Evolutionary conservation across 2,888 invertebrate species (phyloP).

Genomic region (Apodemia duryi): DNA sequence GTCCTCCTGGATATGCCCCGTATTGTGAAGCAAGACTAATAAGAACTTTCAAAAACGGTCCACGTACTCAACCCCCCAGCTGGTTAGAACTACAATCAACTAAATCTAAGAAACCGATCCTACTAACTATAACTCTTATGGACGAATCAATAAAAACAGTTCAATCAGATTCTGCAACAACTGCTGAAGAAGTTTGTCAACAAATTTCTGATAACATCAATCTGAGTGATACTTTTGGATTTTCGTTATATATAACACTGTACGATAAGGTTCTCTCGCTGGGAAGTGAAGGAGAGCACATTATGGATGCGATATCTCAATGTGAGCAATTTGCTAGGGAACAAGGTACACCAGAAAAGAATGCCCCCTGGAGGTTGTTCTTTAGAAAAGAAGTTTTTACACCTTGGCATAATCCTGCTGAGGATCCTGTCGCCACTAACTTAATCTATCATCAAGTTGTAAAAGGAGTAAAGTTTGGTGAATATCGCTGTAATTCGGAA

Average conservation of each 20-base stretch:
- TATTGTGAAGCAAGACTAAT: slow-evolving; percentile 92
- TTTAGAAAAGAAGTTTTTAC: slow-evolving; percentile 94
- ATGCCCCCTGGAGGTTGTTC: slow-evolving; percentile 93
- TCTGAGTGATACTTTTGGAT: slow-evolving; percentile 91
- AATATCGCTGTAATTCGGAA: slow-evolving; percentile 91
- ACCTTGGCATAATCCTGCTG: slow-evolving; percentile 93
- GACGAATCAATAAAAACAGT: slow-evolving; percentile 90
- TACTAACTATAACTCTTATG: slow-evolving; percentile 92
- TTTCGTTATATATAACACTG: slow-evolving; percentile 93
- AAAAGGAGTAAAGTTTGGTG: slow-evolving; percentile 93
- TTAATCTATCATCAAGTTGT: slow-evolving; percentile 94
- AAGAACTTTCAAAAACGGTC: slow-evolving; percentile 91
- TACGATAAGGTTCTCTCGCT: slow-evolving; percentile 94
- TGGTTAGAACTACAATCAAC: slow-evolving; percentile 92
- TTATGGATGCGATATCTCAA: slow-evolving; percentile 97
- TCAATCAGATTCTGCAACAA: slow-evolving; percentile 95
- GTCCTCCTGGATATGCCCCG: slow-evolving; percentile 92
- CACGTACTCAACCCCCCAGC: slow-evolving; percentile 94
- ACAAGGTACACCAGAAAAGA: slow-evolving; percentile 89
- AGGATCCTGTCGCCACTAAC: slow-evolving; percentile 90
- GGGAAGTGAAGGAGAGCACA: slow-evolving; percentile 93
- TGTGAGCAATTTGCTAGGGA: slow-evolving; percentile 97
- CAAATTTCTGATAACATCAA: slow-evolving; percentile 88
- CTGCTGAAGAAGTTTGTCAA: slow-evolving; percentile 90
- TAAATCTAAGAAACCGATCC: slow-evolving; percentile 91